Percentiles rank a stretch among this genome's conserved stretches.
phyloP scores from a whole-genome alignment of 2,888 invertebrate species.

The Habrosyne pyritoides region DNA sequence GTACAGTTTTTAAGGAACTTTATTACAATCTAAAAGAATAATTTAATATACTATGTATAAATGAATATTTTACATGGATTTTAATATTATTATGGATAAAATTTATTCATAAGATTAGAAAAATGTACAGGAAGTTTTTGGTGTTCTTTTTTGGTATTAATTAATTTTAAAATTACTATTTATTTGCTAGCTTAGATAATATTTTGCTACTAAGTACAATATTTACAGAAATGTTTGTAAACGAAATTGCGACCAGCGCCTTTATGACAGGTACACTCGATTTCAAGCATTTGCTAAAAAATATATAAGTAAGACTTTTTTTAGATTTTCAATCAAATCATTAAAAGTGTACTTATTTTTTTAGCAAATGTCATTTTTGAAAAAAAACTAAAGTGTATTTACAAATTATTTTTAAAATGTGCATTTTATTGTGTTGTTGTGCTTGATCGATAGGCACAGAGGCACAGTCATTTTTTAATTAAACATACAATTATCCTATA shows the following conservation, averaged over 20 bases:
- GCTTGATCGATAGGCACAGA: conserved; percentile 76
- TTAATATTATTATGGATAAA: conserved; percentile 44
- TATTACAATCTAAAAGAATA: conserved; percentile 27
- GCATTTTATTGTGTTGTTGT: conserved; percentile 68
- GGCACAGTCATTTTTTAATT: conserved; percentile 69
- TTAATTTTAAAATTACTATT: conserved; percentile 39
- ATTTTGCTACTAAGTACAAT: conserved; percentile 42
- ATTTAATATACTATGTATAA: conserved; percentile 33
- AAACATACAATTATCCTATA: conserved; percentile 42
- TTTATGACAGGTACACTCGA: conserved; percentile 29
- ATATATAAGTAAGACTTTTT: too few relatives aligned
- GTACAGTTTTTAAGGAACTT: conserved; percentile 27
- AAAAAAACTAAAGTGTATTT: conserved; percentile 33
- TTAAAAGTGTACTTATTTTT: too few relatives aligned
- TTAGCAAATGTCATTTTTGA: background rate
- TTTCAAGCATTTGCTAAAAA: conserved; percentile 29
- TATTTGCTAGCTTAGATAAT: conserved; percentile 29
- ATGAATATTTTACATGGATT: conserved; percentile 37
- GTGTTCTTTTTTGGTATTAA: conserved; percentile 68
- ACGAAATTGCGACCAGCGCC: conserved; percentile 63
- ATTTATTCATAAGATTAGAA: conserved; percentile 72
- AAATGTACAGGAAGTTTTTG: conserved; percentile 71
- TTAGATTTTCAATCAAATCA: too few relatives aligned
- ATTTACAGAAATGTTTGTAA: conserved; percentile 44
- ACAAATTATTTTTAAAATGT: conserved; percentile 25